Conservation (phyloP, 1,140 invertebrate genomes). For the Olivierus martensii region DNA sequence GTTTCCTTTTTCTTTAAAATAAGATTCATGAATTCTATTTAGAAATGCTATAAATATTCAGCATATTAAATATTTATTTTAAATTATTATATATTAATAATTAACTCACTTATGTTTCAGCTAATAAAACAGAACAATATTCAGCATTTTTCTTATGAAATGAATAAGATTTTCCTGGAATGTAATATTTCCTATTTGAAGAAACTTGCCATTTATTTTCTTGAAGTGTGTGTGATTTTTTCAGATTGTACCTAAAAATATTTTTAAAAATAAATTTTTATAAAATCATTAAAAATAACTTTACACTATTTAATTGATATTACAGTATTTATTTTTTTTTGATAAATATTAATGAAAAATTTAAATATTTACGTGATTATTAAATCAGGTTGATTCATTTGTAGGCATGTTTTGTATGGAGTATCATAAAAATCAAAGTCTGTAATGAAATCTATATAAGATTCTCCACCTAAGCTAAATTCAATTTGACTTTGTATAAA, state of each 20-base stretch:
- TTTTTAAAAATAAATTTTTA: constrained; percentile 10
- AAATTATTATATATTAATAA: too few species aligned
- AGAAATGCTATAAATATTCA: too few species aligned
- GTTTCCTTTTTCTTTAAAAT: too few species aligned
- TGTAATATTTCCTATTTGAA: constrained; percentile 35
- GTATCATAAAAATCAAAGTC: constrained; percentile 65
- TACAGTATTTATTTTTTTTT: too few species aligned
- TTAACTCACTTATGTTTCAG: too few species aligned
- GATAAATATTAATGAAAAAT: too few species aligned
- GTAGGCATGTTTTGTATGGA: constrained; percentile 59
- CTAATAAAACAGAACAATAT: constrained; percentile 40
- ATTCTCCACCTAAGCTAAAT: constrained; percentile 52
- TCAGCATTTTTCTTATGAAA: constrained; percentile 66
- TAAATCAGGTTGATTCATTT: constrained; percentile 54
- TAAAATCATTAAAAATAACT: background rate
- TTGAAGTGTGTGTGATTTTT: constrained; percentile 51
- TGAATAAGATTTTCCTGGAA: constrained; percentile 54
- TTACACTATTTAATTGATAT: too few species aligned
- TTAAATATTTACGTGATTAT: constrained; percentile 42
- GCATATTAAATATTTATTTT: too few species aligned
- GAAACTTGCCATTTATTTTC: constrained; percentile 47
- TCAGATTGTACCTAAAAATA: constrained; percentile 44
- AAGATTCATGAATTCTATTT: too few species aligned
- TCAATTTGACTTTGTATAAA: constrained; percentile 54
- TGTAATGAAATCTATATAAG: constrained; percentile 54